These are phyloP conservation scores for Tetrapedia diversipes DNA, from an alignment of 2,888 invertebrate species.

Conservation along the genomic window DNA sequence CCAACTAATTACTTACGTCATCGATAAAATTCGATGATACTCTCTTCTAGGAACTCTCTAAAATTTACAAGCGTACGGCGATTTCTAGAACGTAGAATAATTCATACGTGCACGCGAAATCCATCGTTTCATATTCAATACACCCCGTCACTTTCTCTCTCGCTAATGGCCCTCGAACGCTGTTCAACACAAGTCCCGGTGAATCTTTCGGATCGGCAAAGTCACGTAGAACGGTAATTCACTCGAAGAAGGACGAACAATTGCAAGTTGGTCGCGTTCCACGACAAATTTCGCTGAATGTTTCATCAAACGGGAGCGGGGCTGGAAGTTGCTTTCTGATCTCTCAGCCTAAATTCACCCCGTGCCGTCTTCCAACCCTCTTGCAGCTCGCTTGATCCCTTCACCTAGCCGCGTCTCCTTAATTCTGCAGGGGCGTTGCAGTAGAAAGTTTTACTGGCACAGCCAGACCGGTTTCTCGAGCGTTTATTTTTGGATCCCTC, in stretches of 20 bases:
- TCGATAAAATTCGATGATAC: too few species aligned
- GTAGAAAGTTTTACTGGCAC: constrained; percentile 72
- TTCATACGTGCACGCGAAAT: too few species aligned
- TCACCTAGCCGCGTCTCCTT: constrained; percentile 25
- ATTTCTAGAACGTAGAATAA: too few species aligned
- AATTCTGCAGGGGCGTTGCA: constrained; percentile 64
- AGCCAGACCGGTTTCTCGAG: constrained; percentile 45
- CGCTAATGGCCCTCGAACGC: too few species aligned
- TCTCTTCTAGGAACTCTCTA: too few species aligned
- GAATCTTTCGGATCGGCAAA: neutral
- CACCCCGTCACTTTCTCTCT: too few species aligned
- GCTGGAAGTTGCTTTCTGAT: neutral
- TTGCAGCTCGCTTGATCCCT: constrained; percentile 12
- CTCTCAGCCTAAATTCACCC: constrained; percentile 10
- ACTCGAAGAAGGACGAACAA: constrained; percentile 17
- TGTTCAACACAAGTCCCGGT: neutral
- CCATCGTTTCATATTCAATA: too few species aligned
- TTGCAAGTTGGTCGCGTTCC: constrained; percentile 51
- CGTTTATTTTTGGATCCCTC: constrained; percentile 63
- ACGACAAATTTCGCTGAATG: constrained; percentile 53
- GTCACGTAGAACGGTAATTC: constrained; percentile 7
- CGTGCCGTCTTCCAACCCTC: neutral
- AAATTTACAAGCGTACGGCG: too few species aligned
- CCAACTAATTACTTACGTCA: too few species aligned
- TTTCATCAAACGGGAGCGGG: constrained; percentile 44